Evolutionary conservation across 2,797 vertebrate species (phyloP), one percentile per base, ranked within the genome.

Genomic region (Notamacropus eugenii): DNA sequence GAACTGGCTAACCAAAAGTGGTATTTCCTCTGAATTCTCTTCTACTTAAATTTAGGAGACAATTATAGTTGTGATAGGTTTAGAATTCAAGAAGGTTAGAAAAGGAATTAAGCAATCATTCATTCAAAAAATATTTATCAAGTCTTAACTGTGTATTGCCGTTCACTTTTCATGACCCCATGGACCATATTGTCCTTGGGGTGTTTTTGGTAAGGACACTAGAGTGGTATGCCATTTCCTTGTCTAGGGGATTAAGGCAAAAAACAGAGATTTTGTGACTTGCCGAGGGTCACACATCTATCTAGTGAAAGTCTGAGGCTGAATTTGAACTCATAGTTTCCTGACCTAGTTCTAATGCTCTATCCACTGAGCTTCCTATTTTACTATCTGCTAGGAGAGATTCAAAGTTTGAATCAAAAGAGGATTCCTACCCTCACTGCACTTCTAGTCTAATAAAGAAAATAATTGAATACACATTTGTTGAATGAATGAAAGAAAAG

Each of bases 21-120:
- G 92, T 54, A 54, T 93, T 96, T 92, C 96, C 97, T 22, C 93
- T 91, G 94, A 94, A 92, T 97, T 96, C 91, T 54, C 16, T 94
- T 93, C 55, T n/a, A 0, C 94, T 93, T 95, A 91, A 95, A n/a
- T 96, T 59, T 92, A 67, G 93, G 58, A 92, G 58, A 57, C 1
- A 31, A 92, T 92, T 34, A 13, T 46, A 52, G 95, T 54, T 50
- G 55, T 67, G 93, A 95, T 74, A 82, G 40, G 50, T 52, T 90
- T 94, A 91, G 94, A 62, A 54, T 97, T 92, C 94, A 92, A 91
- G 95, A 58, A 91, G 92, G 90, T 90, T 82, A 94, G 82, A 92
- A 91, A 93, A 91, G 56, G 92, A 92, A 67, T 91, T 95, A 50
- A 58, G 92, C 94, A 96, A 91, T 82, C 19, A 27, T 82, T 82